phyloP scores from a whole-genome alignment of 37 sponge, comb jelly and placozoan genomes.

The Lycopodina hypogea region DNA sequence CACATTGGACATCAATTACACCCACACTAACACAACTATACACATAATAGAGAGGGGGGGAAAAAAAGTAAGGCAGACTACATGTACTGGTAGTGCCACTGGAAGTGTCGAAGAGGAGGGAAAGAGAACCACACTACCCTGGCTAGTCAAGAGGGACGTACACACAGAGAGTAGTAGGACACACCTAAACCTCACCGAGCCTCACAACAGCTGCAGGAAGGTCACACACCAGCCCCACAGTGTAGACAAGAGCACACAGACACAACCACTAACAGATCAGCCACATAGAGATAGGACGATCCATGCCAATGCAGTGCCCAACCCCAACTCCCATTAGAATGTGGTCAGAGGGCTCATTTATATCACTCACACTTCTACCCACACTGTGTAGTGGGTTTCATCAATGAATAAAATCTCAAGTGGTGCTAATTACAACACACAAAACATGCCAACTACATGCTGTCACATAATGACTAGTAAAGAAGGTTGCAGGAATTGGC shows the following conservation, averaged over 20 bases:
- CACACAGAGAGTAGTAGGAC: constrained; percentile 31
- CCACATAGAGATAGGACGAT: constrained; percentile 36
- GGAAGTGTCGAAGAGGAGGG: constrained; percentile 45
- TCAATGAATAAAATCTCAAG: constrained; percentile 19
- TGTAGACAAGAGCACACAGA: neutral
- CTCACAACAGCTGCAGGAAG: constrained; percentile 45
- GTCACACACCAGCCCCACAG: neutral
- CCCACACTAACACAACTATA: neutral
- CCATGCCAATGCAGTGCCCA: constrained; percentile 55
- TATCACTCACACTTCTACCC: neutral
- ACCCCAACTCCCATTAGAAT: constrained; percentile 32
- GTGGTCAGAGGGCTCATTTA: neutral
- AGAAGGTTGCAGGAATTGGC: no score
- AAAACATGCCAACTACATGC: no score
- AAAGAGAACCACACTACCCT: constrained; percentile 9
- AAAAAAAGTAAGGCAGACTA: constrained; percentile 53
- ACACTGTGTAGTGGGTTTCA: neutral
- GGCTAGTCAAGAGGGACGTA: constrained; percentile 21
- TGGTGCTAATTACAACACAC: no score
- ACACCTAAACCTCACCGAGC: constrained; percentile 50
- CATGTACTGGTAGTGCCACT: constrained; percentile 55
- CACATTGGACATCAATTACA: neutral
- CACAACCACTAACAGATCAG: constrained; percentile 64
- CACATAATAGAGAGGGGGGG: neutral
- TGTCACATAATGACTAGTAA: no score